Evolutionary conservation across 1,140 invertebrate genomes (phyloP), one percentile per base, ranked within the genome.

Genomic region (Drosophila bocki): DNA sequence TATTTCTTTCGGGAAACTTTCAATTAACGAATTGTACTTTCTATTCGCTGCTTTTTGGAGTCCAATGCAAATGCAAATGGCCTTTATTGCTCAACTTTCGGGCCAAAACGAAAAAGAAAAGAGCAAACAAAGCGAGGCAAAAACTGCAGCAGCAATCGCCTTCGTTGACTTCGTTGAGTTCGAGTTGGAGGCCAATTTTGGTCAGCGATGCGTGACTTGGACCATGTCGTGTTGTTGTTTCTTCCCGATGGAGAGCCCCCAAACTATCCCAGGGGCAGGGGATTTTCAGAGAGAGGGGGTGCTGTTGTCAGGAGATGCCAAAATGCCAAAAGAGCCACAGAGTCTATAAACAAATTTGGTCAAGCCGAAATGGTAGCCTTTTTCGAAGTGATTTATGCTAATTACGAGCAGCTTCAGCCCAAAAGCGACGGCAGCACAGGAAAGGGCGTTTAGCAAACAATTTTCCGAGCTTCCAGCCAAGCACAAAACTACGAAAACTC

Each of bases 381-480:
- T 84, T 90, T 82, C 78, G 86, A 90, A 90, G 85, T 90, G 85
- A 90, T 90, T 90, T 90, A 88, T 88, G 85, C 85, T 88, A 88
- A 88, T 88, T 88, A 87, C 83, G 84, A 83, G 84, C 85, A 80
- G 75, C 84, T 79, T 82, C 72, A 53, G 65, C 58, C 47, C 61
- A 75, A 69, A 80, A 61, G 69, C 69, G 63, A 75, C 78, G 64
- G 50, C 75, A 48, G 82, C 61, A 82, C 77, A 87, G 83, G 83
- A 87, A 87, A 87, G 84, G 84, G 84, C 84, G 84, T 87, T 87
- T 81, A 80, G 76, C 80, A 88, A 90, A 88, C 85, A 84, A 90
- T 88, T 88, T 88, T 90, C 85, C 68, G 35, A 71, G 68, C 69
- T 70, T 19, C 68, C 42, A 48, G 68, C 65, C 35, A 53, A 19